phyloP scores from a whole-genome alignment of 2,113 vertebrate species.

The Microcebus ravelobensis region DNA sequence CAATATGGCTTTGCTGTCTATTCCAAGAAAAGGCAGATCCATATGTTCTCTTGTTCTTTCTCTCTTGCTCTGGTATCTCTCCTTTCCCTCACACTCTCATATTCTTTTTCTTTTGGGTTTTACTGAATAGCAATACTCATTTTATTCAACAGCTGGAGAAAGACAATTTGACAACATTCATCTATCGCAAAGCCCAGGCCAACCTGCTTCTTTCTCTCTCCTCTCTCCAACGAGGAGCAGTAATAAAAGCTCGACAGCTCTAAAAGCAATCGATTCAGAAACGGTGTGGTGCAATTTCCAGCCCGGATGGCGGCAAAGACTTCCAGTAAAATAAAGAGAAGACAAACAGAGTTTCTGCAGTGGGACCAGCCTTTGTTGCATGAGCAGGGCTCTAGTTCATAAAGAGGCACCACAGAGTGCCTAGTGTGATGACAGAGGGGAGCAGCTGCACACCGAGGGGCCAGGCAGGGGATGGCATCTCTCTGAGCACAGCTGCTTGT shows the following conservation, averaged over 20 bases:
- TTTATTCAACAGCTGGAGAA: conserved; percentile 82
- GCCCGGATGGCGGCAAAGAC: conserved; percentile 73
- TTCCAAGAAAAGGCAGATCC: conserved; percentile 11
- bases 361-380: conserved; percentile 52
- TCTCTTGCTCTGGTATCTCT: background rate
- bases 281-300: conserved; percentile 83
- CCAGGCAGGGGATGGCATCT: background rate
- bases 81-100: background rate
- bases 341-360: conserved; percentile 69
- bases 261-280: conserved; percentile 85
- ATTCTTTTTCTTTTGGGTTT: conserved; percentile 67
- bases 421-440: background rate
- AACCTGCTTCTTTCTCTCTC: conserved; percentile 80
- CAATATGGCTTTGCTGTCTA: conserved; percentile 40
- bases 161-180: conserved; percentile 81
- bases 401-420: background rate
- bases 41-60: background rate
- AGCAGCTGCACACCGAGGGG: background rate
- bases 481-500: background rate
- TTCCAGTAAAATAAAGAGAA: conserved; percentile 83
- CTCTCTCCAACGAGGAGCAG: conserved; percentile 75
- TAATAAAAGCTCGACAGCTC: conserved; percentile 84
- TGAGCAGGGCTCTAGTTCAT: conserved; percentile 38
- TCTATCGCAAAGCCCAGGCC: conserved; percentile 69
- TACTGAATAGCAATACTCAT: conserved; percentile 75